Base-by-base conservation (phyloP, 2,888 invertebrate genomes). In the Agrochola macilenta region DNA sequence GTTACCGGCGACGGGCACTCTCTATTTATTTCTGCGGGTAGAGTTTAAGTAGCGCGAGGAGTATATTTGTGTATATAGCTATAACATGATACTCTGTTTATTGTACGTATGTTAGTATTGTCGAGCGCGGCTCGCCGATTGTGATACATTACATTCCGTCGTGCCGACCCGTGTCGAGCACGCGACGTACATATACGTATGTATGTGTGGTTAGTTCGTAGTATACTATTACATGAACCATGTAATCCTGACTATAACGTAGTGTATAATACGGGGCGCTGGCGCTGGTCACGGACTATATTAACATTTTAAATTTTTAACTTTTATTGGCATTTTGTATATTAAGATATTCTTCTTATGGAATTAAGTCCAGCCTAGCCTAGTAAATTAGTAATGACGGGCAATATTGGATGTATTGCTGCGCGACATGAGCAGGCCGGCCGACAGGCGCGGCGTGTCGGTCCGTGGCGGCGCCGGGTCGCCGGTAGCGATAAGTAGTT, bases 61-160 rank as follows among this genome's bases (percentile, higher is more conserved):
- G 78, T 70, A 78, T 58, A 76, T 66, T 78, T 82, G 84, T 78
- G 87, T 79, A 84, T 63, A 89, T 83, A 88, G 80, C 71, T 84
- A 69, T 85, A 79, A 87, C 83, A 84, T 80, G 80, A 82, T 82
- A 87, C 81, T 86, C 79, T 89, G 88, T 88, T 84, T 87, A 87
- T 83, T 87, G 87, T 85, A 77, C 75, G 82, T 88, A 83, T 79
- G 83, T 80, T 81, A 70, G 79, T 83, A 69, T 77, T 70, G 79
- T 69, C 85, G 90, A 89, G 89, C 90, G 82, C 82, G 86, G 88
- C 91, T 91, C 91, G 90, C 79, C 82, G 49, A 80, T 80, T 91
- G 93, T 92, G 93, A 93, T 92, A 91, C 87, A 79, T 81, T 84
- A 88, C 92, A 92, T 90, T 90, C 90, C 91, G 72, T 57, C 52